Percentiles rank a stretch among this genome's conserved stretches.
These are phyloP conservation scores for Tipula helvola DNA, from an alignment of 2,888 invertebrate species.

Conservation along the genomic window DNA sequence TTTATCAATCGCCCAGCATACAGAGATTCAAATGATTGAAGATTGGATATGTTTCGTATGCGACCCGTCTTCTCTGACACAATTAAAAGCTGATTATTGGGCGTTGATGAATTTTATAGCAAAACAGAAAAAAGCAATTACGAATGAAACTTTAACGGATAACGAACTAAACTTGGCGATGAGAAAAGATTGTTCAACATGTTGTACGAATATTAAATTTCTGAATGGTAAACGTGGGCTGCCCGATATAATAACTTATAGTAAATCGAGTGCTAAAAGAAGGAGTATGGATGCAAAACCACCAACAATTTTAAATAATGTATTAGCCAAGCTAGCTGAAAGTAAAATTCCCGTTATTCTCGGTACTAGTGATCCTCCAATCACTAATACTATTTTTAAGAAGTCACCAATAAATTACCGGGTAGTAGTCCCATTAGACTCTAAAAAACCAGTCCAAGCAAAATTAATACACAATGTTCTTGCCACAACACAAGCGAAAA, in stretches of 20 bases:
- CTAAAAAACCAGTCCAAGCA: too few relatives aligned
- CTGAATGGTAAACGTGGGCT: background rate
- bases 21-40: slow-evolving; percentile 60
- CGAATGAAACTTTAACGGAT: slow-evolving; percentile 18
- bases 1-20: slow-evolving; percentile 49
- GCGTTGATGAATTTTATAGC: slow-evolving; percentile 56
- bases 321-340: too few relatives aligned
- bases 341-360: too few relatives aligned
- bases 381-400: background rate
- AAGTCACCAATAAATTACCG: too few relatives aligned
- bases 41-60: slow-evolving; percentile 73
- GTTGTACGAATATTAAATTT: slow-evolving; percentile 24
- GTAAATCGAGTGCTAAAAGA: slow-evolving; percentile 7
- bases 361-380: background rate
- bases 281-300: background rate
- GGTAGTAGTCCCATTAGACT: too few relatives aligned
- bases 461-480: background rate
- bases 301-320: background rate
- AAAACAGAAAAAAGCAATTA: slow-evolving; percentile 35
- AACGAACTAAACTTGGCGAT: slow-evolving; percentile 23
- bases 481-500: slow-evolving; percentile 9
- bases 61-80: slow-evolving; percentile 50
- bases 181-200: slow-evolving; percentile 26
- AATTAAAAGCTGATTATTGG: slow-evolving; percentile 55
- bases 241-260: background rate